Percentiles rank a stretch among this genome's conserved stretches.
Conservation (phyloP, 1,140 invertebrate genomes). For the Trichomalopsis sarcophagae region DNA sequence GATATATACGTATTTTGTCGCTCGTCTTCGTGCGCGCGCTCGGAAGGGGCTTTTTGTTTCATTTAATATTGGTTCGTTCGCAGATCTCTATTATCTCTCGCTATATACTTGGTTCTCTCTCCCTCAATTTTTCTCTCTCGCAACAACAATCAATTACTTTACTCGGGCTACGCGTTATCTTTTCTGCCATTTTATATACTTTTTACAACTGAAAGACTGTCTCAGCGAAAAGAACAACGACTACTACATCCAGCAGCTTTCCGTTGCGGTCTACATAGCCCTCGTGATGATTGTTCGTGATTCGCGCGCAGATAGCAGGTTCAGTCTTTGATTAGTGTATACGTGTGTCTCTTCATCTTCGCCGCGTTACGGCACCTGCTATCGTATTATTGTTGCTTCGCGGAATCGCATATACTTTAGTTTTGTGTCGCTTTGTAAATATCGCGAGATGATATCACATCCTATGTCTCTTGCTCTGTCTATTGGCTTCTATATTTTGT, state of each 20-base stretch:
- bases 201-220: slow-evolving; percentile 7
- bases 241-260: neutral
- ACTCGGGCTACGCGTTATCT: slow-evolving; percentile 49
- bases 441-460: slow-evolving; percentile 47
- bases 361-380: neutral
- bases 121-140: slow-evolving; percentile 1
- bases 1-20: slow-evolving; percentile 44
- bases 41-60: slow-evolving; percentile 62
- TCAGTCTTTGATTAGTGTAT: slow-evolving; percentile 49
- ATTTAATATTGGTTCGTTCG: slow-evolving; percentile 37
- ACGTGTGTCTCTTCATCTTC: neutral
- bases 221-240: slow-evolving; percentile 17
- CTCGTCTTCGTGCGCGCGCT: slow-evolving; percentile 60
- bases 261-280: slow-evolving; percentile 16
- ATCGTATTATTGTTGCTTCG: neutral
- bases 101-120: slow-evolving; percentile 40
- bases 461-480: slow-evolving; percentile 33
- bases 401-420: slow-evolving; percentile 3
- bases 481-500: slow-evolving; percentile 15
- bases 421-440: neutral
- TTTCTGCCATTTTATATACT: slow-evolving; percentile 8
- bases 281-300: slow-evolving; percentile 46
- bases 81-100: slow-evolving; percentile 41
- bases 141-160: slow-evolving; percentile 34
- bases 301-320: slow-evolving; percentile 39